Evolutionary conservation across 2,113 vertebrate genomes (phyloP).

Genomic region (Lophotis ruficrista): DNA sequence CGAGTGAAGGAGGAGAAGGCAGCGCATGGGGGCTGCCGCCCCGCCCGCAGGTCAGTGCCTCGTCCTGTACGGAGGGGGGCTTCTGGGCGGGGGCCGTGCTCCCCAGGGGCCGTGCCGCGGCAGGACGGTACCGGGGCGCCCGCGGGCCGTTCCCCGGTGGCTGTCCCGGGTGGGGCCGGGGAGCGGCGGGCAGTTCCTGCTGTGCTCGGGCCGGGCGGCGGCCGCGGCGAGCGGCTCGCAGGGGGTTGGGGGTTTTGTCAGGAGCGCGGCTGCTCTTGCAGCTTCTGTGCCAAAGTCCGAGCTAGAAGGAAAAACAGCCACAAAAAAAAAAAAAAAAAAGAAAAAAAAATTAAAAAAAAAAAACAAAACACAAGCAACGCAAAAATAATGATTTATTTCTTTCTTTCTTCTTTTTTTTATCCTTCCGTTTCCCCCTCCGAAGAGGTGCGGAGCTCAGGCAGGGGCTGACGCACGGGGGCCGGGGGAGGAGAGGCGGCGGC

Average conservation of each 20-base stretch:
- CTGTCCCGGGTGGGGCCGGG: too few species aligned
- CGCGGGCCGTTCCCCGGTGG: too few species aligned
- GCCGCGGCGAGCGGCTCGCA: not conserved
- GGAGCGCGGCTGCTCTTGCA: not conserved
- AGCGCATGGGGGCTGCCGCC: not conserved
- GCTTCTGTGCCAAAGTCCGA: slow-evolving; percentile 27
- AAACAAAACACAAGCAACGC: not conserved
- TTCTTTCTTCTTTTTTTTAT: not conserved
- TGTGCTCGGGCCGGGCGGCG: not conserved
- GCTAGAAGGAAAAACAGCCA: not conserved
- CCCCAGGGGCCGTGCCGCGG: too few species aligned
- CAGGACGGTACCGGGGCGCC: too few species aligned
- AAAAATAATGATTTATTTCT: not conserved
- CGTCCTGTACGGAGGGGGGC: too few species aligned
- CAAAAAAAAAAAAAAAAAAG: too few species aligned
- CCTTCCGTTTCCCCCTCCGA: not conserved
- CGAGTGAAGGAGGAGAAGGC: not conserved
- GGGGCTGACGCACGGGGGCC: not conserved
- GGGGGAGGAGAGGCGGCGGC: not conserved
- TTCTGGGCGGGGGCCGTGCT: too few species aligned
- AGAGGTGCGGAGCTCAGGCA: not conserved
- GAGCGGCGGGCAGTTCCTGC: too few species aligned
- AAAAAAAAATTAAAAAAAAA: too few species aligned
- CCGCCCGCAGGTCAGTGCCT: not conserved
- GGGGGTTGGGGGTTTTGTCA: not conserved